Evolutionary conservation across 2,888 invertebrate genomes (phyloP).

Genomic region (Rhagonycha fulva): DNA sequence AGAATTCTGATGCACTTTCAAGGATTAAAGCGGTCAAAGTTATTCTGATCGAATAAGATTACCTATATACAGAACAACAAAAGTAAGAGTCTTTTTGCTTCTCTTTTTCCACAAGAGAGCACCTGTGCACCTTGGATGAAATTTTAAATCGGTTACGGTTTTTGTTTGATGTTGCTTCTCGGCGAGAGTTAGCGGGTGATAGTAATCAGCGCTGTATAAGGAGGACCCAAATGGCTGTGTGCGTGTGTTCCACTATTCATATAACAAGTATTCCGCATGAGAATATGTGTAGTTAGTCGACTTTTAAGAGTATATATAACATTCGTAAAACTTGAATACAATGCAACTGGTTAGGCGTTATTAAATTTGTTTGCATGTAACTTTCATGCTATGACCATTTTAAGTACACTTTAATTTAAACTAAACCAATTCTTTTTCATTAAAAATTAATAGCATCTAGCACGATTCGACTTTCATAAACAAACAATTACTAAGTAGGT

Average conservation of each 20-base stretch:
- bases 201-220: conserved; percentile 42
- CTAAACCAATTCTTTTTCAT: not conserved
- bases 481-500: not conserved
- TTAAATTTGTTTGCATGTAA: conserved; percentile 28
- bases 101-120: conserved; percentile 34
- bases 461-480: not conserved
- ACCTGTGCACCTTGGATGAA: conserved; percentile 41
- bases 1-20: conserved; percentile 18
- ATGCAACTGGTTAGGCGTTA: conserved; percentile 33
- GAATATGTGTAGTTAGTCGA: conserved; percentile 41
- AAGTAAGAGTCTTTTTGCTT: conserved; percentile 33
- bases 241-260: conserved; percentile 40
- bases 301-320: conserved; percentile 35
- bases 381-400: conserved; percentile 24
- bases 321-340: conserved; percentile 38
- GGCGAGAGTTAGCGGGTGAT: conserved; percentile 37
- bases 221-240: conserved; percentile 33
- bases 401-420: conserved; percentile 19
- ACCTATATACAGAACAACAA: conserved; percentile 49
- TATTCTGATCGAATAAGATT: conserved; percentile 36
- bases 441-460: not conserved
- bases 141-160: conserved; percentile 46
- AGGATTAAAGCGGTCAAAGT: conserved; percentile 15
- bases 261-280: conserved; percentile 35
- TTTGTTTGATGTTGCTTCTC: conserved; percentile 40